Conservation (phyloP, 2,797 vertebrate genomes). For the Acrocephalus scirpaceus region DNA sequence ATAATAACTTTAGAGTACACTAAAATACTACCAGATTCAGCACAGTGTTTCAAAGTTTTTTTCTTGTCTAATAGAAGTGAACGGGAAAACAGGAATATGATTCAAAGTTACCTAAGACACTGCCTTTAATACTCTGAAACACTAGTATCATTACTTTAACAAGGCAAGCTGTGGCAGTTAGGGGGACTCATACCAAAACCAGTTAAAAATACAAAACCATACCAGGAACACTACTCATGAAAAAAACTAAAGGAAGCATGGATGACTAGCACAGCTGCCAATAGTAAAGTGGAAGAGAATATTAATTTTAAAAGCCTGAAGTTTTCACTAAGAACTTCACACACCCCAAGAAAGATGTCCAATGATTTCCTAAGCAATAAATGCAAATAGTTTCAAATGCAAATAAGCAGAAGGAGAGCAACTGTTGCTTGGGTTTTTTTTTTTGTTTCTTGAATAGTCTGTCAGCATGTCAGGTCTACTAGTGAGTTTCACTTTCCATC, state of each 20-base stretch:
- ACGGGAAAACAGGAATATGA: not conserved
- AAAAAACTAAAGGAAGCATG: not conserved
- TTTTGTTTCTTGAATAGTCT: not conserved
- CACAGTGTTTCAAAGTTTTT: not conserved
- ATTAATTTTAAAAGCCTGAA: not conserved
- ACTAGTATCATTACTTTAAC: not conserved
- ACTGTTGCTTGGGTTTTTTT: not conserved
- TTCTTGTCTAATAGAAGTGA: not conserved
- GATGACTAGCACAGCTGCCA: not conserved
- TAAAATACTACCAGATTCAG: not conserved
- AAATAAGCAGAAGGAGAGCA: not conserved
- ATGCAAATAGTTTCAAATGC: not conserved
- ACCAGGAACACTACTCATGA: not conserved
- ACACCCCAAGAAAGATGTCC: not conserved
- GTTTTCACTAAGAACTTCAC: not conserved
- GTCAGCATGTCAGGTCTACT: not conserved
- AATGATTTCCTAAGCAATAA: not conserved
- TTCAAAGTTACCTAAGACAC: not conserved
- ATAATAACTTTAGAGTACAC: not conserved
- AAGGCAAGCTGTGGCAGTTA: not conserved
- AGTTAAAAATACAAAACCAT: not conserved
- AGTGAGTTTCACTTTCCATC: not conserved
- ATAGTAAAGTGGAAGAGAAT: not conserved
- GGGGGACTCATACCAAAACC: not conserved
- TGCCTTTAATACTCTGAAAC: not conserved